phyloP scores from a whole-genome alignment of 2,797 vertebrate species.

The Pipistrellus kuhlii region DNA sequence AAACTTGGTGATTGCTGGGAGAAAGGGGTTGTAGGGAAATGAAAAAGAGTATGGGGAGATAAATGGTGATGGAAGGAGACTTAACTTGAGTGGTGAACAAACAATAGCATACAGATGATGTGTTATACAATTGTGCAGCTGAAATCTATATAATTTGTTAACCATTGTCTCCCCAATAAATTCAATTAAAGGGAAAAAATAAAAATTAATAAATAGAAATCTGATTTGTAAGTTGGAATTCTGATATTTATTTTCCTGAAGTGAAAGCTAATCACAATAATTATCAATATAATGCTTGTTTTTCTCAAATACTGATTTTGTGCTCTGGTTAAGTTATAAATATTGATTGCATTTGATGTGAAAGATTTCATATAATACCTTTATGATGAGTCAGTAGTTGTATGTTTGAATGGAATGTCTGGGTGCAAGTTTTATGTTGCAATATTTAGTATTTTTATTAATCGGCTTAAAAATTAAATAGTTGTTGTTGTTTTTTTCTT shows the following conservation, averaged over 20 bases:
- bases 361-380: constrained; percentile 35
- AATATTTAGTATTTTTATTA: constrained; percentile 32
- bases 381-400: background rate
- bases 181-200: background rate
- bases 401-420: background rate
- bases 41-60: background rate
- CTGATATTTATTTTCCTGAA: background rate
- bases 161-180: background rate
- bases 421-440: constrained; percentile 43
- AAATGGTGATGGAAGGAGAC: background rate
- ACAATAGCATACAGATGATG: background rate
- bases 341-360: background rate
- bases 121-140: background rate
- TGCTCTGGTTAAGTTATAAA: constrained; percentile 20
- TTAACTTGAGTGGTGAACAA: background rate
- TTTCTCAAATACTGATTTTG: constrained; percentile 27
- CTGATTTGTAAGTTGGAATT: constrained; percentile 15
- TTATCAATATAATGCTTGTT: background rate
- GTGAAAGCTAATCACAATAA: background rate
- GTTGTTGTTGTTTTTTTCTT: constrained; percentile 67
- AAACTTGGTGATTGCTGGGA: background rate
- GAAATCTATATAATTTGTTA: background rate
- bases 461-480: background rate
- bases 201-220: background rate
- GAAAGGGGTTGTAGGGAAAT: background rate